A percentile compares a stretch with the other conserved stretches of the same genome.
phyloP scores from a whole-genome alignment of 2,113 vertebrate species.

The Bujurquina vittata region DNA sequence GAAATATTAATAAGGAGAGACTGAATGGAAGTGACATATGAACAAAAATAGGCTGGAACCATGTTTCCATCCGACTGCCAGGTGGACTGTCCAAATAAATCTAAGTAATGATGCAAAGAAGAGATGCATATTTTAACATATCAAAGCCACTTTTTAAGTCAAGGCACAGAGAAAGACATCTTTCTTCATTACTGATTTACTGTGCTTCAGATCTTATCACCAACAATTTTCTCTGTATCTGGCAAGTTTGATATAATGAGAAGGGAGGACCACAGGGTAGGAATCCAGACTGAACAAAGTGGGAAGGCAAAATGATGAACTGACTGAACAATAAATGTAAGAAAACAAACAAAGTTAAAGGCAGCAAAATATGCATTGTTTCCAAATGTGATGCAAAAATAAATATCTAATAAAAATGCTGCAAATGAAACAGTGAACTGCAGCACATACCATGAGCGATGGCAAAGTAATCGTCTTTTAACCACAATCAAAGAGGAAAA shows the following conservation, averaged over 20 bases:
- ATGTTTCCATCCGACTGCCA: background rate
- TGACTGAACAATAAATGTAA: background rate
- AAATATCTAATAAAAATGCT: background rate
- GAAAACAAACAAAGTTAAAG: background rate
- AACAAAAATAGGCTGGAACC: background rate
- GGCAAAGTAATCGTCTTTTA: background rate
- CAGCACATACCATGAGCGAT: background rate
- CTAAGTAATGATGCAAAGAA: background rate
- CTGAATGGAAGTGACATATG: background rate
- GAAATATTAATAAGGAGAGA: background rate
- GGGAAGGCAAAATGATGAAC: background rate
- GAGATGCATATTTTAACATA: too few relatives aligned
- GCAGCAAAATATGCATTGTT: background rate
- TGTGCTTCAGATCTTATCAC: too few relatives aligned
- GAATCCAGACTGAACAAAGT: background rate
- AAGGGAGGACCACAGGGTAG: accelerated
- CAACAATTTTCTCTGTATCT: background rate
- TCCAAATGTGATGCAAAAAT: background rate
- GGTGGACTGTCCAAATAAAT: background rate
- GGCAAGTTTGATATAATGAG: background rate
- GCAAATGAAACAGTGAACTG: background rate
- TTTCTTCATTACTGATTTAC: too few relatives aligned
- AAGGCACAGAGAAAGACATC: too few relatives aligned
- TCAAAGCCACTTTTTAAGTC: too few relatives aligned
- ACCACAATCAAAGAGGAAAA: slow-evolving; percentile 10